Conservation (phyloP, 2,113 vertebrate species). For the Eolophus roseicapilla region DNA sequence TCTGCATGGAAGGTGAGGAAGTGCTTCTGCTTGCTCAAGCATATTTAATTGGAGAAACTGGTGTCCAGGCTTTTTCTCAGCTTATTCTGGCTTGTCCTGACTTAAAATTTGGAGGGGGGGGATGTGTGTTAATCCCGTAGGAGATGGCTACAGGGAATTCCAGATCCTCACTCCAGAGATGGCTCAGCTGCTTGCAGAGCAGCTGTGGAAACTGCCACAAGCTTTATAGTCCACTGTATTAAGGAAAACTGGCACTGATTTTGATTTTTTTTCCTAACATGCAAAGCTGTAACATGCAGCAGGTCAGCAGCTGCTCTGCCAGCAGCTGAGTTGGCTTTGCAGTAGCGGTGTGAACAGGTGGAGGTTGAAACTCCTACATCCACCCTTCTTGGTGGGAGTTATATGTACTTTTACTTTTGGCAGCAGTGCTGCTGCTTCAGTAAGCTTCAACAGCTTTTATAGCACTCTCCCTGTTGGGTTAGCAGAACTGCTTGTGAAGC, state of each 20-base stretch:
- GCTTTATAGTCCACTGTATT: not conserved
- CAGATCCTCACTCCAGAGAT: not conserved
- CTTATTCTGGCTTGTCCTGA: not conserved
- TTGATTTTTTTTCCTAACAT: not conserved
- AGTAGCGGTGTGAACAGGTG: conserved; percentile 19
- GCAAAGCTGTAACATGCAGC: conserved; percentile 2
- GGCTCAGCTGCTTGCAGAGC: conserved; percentile 29
- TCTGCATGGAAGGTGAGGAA: not conserved
- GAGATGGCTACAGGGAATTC: not conserved
- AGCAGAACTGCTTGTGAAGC: not conserved
- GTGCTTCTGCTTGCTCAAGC: not conserved
- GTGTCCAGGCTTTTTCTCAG: not conserved
- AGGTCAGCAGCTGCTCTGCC: conserved; percentile 43
- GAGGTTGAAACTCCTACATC: not conserved
- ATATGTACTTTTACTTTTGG: not conserved
- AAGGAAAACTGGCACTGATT: conserved; percentile 6
- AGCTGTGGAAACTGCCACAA: conserved; percentile 28
- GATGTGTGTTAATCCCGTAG: not conserved
- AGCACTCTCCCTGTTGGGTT: not conserved
- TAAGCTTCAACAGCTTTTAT: not conserved
- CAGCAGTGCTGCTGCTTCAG: not conserved
- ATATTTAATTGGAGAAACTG: not conserved
- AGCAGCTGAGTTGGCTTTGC: conserved; percentile 29
- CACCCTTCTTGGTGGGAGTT: not conserved
- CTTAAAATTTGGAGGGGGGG: not conserved